Evolutionary conservation across 2,797 vertebrate genomes (phyloP).

Genomic region (Gymnopithys bicolor): DNA sequence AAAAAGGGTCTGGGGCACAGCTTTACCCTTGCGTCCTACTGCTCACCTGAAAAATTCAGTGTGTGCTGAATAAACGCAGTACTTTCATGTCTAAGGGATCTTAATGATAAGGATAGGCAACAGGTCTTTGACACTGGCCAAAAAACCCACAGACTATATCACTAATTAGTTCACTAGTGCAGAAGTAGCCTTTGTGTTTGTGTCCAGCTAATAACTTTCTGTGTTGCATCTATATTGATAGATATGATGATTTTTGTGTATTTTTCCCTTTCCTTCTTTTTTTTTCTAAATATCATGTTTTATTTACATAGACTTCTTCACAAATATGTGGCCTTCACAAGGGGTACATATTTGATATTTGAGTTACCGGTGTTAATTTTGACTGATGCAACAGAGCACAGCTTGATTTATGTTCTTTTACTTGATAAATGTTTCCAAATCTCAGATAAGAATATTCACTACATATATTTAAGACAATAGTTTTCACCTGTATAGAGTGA

Average conservation of each 20-base stretch:
- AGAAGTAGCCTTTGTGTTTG: not conserved
- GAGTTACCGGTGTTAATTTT: not conserved
- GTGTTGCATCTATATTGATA: not conserved
- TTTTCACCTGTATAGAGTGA: not conserved
- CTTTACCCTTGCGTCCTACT: not conserved
- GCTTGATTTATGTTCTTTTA: not conserved
- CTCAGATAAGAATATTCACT: not conserved
- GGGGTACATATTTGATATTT: not conserved
- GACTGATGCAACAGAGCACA: not conserved
- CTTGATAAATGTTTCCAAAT: not conserved
- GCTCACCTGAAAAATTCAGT: fast-evolving
- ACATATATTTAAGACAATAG: not conserved
- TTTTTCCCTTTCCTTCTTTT: fast-evolving
- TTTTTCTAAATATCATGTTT: not conserved
- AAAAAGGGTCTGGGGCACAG: not conserved
- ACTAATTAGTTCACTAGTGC: not conserved
- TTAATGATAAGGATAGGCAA: not conserved
- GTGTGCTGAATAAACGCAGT: not conserved
- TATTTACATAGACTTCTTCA: not conserved
- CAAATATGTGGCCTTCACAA: not conserved
- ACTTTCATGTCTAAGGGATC: not conserved
- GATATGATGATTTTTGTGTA: fast-evolving
- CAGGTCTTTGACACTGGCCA: not conserved
- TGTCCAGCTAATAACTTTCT: not conserved
- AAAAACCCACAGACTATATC: not conserved